Percentiles rank a stretch among this genome's conserved stretches.
These are phyloP conservation scores for Rhynchophorus ferrugineus DNA, from an alignment of 1,140 invertebrate genomes.

Conservation along the genomic window DNA sequence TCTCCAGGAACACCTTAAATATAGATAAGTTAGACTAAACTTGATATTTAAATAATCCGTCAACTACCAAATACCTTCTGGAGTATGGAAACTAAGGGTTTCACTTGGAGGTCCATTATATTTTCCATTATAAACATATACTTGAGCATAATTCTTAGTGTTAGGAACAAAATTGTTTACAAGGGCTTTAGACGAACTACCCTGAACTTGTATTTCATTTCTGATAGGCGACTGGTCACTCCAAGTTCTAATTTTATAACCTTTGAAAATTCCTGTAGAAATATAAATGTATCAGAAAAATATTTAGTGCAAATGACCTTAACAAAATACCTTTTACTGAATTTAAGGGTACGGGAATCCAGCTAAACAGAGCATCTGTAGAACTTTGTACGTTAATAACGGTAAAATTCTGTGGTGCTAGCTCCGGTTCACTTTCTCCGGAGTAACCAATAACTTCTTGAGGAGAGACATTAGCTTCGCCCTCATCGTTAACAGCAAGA, in stretches of 20 bases:
- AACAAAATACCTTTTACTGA: slow-evolving; percentile 58
- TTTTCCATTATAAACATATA: slow-evolving; percentile 83
- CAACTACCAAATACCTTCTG: slow-evolving; percentile 72
- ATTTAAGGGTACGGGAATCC: slow-evolving; percentile 70
- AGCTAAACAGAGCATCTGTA: slow-evolving; percentile 71
- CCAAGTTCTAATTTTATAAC: slow-evolving; percentile 95
- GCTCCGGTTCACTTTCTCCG: slow-evolving; percentile 81
- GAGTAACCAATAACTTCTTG: slow-evolving; percentile 84
- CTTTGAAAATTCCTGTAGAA: slow-evolving; percentile 66
- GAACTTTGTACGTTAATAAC: slow-evolving; percentile 63
- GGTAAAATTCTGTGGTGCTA: slow-evolving; percentile 80
- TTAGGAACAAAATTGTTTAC: slow-evolving; percentile 83
- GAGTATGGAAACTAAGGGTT: slow-evolving; percentile 74
- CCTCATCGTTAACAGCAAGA: slow-evolving; percentile 81
- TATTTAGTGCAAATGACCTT: background rate
- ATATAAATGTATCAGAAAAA: background rate
- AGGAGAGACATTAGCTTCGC: slow-evolving; percentile 77
- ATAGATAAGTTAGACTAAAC: no score
- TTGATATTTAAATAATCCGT: no score
- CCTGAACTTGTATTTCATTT: slow-evolving; percentile 72
- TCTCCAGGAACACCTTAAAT: slow-evolving; percentile 64
- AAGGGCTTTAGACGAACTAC: slow-evolving; percentile 61
- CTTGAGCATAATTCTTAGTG: slow-evolving; percentile 81
- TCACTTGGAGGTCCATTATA: slow-evolving; percentile 87
- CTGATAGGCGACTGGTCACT: slow-evolving; percentile 55